Conservation (phyloP, 2,888 invertebrate species). For the Zonitis immaculata region DNA sequence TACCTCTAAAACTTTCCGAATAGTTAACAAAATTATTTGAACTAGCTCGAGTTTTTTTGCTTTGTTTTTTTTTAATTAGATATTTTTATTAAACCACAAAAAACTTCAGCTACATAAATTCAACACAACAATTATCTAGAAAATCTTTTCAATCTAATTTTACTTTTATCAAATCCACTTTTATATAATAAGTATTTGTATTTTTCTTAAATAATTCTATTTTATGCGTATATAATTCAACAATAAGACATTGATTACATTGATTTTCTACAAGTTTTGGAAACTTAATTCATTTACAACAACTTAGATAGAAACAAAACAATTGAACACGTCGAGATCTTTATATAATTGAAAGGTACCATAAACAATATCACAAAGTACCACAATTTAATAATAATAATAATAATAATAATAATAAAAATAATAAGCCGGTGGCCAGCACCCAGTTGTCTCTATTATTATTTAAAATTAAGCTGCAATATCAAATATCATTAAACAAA, state of each 20-base stretch:
- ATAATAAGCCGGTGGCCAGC: slow-evolving; percentile 11
- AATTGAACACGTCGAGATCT: background rate
- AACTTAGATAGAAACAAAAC: too few species aligned
- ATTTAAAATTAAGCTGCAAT: background rate
- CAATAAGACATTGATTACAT: background rate
- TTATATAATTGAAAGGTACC: background rate
- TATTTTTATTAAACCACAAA: background rate
- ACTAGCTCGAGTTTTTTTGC: too few species aligned
- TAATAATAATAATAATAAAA: background rate
- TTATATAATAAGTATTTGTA: background rate
- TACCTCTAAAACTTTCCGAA: too few species aligned
- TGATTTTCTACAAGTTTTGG: background rate
- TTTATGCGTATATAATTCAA: background rate
- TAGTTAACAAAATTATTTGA: too few species aligned
- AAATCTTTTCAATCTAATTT: slow-evolving; percentile 2
- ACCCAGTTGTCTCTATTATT: slow-evolving; percentile 1
- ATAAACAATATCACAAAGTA: slow-evolving; percentile 19
- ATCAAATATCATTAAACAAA: background rate
- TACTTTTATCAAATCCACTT: background rate
- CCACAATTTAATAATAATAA: background rate
- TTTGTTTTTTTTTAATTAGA: too few species aligned
- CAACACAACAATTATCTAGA: slow-evolving; percentile 19
- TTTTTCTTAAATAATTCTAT: background rate
- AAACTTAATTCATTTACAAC: background rate
- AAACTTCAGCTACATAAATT: slow-evolving; percentile 12